Evolutionary conservation across 2,113 vertebrate species (phyloP), one percentile per base, ranked within the genome.

Genomic region (Tympanuchus pallidicinctus): DNA sequence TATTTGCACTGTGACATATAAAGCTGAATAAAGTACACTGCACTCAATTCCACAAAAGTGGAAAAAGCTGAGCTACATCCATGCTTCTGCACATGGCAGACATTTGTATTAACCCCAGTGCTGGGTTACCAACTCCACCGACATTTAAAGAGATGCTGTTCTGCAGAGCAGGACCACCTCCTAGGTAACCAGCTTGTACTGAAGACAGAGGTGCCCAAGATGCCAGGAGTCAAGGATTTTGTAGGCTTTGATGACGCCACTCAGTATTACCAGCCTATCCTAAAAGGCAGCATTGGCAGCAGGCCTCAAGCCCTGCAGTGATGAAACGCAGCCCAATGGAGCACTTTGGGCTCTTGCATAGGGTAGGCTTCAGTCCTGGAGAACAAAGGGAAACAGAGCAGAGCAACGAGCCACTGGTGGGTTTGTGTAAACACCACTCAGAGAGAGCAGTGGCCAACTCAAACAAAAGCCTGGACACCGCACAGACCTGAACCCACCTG

Each of bases 361-460:
- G 32, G 32, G 3, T 38, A 69, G 34, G 34, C 30, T 69, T 20
- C 47, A 30, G 0, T 15, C 43, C 60, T 32, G 0, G 2, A 75
- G 65, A 72, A 60, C 14, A 47, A 14, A 38, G 38, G 3, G 4
- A 7, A 34, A 32, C 21, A 0, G 0, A 32, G 16, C 3, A 74
- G 30, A 76, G 72, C 45, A 54, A 80, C 32, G 67, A 32, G 63
- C 50, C 66, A 83, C 57, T 56, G 70, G 48, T 61, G 64, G 42
- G 61, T 54, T 67, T 1, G 0, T 25, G 38, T 13, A 43, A 94
- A 88, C 50, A 47, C 63, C 1, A 0, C 0, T 0, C 17, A 60
- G 12, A 38, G 65, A 74, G 27, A 81, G 10, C 3, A 40, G 2
- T 11, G 13, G 74, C 70, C 90, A 89, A 63, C 2, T 32, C 77